Conservation (phyloP, 2,888 invertebrate species). For the Megastigmus dorsalis region DNA sequence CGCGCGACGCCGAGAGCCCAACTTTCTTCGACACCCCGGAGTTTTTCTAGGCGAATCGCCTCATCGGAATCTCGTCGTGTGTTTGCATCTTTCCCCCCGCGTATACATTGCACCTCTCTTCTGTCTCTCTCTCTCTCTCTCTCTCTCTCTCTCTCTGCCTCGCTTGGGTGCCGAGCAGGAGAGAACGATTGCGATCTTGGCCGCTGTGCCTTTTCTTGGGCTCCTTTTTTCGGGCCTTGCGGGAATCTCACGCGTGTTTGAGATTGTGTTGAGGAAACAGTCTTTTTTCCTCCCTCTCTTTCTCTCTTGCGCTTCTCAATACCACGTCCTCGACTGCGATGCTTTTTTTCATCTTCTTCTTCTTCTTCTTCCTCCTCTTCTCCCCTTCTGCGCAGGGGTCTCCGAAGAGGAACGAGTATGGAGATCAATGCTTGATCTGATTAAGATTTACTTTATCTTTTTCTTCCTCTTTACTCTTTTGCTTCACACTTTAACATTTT, state of each 20-base stretch:
- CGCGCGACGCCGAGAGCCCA: not conserved
- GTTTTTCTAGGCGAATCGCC: conserved; percentile 41
- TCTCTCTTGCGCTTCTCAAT: not conserved
- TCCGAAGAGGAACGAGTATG: conserved; percentile 2
- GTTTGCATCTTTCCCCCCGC: not conserved
- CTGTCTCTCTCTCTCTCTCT: not conserved
- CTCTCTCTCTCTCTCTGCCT: not conserved
- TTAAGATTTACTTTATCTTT: conserved; percentile 40
- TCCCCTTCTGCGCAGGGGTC: not conserved
- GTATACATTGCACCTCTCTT: not conserved
- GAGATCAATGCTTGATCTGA: conserved; percentile 47
- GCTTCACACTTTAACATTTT: conserved; percentile 25
- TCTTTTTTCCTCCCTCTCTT: conserved; percentile 29
- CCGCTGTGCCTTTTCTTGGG: conserved; percentile 33
- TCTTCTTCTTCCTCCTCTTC: not conserved
- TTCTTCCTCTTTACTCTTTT: conserved; percentile 13
- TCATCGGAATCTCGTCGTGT: conserved; percentile 30
- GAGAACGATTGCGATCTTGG: conserved; percentile 47
- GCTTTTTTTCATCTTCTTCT: no score
- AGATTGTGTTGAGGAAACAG: conserved; percentile 42
- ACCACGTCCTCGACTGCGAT: no score
- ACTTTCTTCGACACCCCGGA: conserved; percentile 26
- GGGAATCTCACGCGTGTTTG: conserved; percentile 54
- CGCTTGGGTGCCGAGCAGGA: not conserved
- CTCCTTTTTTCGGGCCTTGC: conserved; percentile 48